Base-by-base conservation (phyloP, 2,797 vertebrate genomes). In the Australoheros facetus region DNA sequence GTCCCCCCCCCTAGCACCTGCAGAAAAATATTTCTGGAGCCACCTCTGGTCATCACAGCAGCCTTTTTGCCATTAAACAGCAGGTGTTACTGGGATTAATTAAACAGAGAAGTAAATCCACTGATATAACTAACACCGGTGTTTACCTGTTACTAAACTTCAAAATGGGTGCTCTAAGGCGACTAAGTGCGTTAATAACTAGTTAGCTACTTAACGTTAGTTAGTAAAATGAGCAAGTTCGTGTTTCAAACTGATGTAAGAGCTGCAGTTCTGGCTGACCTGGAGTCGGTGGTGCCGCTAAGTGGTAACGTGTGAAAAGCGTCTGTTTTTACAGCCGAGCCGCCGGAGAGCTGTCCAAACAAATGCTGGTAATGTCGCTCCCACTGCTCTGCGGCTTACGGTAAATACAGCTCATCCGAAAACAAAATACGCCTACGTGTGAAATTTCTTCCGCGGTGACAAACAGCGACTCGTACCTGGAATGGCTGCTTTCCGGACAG, bases 241-340 rank as follows among this genome's bases (percentile, higher is more conserved):
- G 13, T 2, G 19, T 21, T 16, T 45, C 5, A 59, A 11, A 28
- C 5, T n/a, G 4, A 51, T n/a, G 16, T 8, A 23, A 53, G 59
- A 71, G 51, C 77, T 37, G 19, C 16, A 3, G 2, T 4, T 48
- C 51, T 56, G 71, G 23, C 84, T 86, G 69, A 85, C 88, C 84
- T 85, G 79, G 10, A 37, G 34, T 37, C 32, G 32, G 32, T 32
- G 32, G 6, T 32, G 32, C 32, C 32, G 7, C 7, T 32, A 32
- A 32, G 32, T 7, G 32, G 60, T 45, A 23, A 64, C 21, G 8
- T 28, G 3, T 3, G 14, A 28, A 23, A 16, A 66, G 39, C 23
- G 45, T 32, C 2, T 32, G 6, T 32, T 32, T 66, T 48, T 17
- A 2, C 62, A 66, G 62, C 39, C 5, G 39, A 48, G 42, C 10